phyloP scores from a whole-genome alignment of 2,113 vertebrate species.

The Pelodiscus sinensis region DNA sequence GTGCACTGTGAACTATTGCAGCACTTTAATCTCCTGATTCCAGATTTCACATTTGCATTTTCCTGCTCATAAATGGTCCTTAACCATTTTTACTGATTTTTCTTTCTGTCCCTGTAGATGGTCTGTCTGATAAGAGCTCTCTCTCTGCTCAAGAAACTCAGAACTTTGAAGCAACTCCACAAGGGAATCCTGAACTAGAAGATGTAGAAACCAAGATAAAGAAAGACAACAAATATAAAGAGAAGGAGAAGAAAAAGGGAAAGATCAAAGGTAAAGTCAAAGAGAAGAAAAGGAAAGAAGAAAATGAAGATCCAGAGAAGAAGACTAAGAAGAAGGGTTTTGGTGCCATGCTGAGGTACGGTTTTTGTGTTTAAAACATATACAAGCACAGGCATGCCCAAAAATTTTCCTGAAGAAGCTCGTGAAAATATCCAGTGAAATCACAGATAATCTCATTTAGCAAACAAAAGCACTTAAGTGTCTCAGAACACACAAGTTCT shows the following conservation, averaged over 20 bases:
- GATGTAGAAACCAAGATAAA: slow-evolving; percentile 80
- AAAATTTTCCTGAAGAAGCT: not conserved
- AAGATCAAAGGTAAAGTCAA: slow-evolving; percentile 88
- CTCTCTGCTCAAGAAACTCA: slow-evolving; percentile 86
- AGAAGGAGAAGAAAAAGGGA: slow-evolving; percentile 90
- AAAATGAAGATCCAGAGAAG: slow-evolving; percentile 88
- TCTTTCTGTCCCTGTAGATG: slow-evolving; percentile 78
- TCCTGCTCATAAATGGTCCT: not conserved
- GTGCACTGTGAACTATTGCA: slow-evolving; percentile 1
- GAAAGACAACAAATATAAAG: slow-evolving; percentile 86
- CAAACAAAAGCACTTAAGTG: not conserved
- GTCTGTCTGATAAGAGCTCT: slow-evolving; percentile 90
- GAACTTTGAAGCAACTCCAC: slow-evolving; percentile 81
- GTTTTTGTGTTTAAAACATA: not conserved
- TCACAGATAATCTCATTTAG: slow-evolving; percentile 2
- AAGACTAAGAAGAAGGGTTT: slow-evolving; percentile 93
- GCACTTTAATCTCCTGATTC: slow-evolving; percentile 4
- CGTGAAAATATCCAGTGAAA: not conserved
- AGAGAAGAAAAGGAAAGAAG: slow-evolving; percentile 89
- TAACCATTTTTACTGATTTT: slow-evolving; percentile 47
- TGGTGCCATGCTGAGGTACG: slow-evolving; percentile 90
- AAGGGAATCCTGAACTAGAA: slow-evolving; percentile 76
- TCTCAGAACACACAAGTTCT: not conserved
- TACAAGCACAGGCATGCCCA: fast-evolving
- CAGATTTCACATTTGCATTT: slow-evolving; percentile 43